Evolutionary conservation across 2,888 invertebrate species (phyloP).

Genomic region (Zygaena filipendulae): DNA sequence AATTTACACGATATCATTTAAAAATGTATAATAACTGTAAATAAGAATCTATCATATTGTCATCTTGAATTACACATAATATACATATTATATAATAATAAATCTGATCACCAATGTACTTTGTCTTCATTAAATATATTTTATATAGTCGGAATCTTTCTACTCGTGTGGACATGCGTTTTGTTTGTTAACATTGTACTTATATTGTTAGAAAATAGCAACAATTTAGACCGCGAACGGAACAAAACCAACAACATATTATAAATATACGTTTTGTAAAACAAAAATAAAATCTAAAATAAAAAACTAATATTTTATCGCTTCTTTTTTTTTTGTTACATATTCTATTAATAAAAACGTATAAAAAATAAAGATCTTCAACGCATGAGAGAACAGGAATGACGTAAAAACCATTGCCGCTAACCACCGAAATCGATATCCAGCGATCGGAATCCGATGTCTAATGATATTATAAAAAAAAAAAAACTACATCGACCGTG

Average conservation of each 20-base stretch:
- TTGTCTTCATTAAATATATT: too few species aligned
- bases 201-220: constrained; percentile 43
- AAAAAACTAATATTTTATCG: too few species aligned
- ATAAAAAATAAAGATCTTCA: constrained; percentile 67
- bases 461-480: neutral
- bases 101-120: too few species aligned
- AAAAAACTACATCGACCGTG: neutral
- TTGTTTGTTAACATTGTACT: constrained; percentile 57
- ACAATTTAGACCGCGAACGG: constrained; percentile 50
- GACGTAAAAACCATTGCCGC: constrained; percentile 37
- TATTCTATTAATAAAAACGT: constrained; percentile 52
- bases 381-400: constrained; percentile 54
- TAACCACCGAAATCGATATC: too few species aligned
- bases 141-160: constrained; percentile 26
- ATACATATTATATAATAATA: constrained; percentile 53
- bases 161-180: constrained; percentile 55
- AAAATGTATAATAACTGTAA: constrained; percentile 51
- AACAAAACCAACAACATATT: constrained; percentile 30
- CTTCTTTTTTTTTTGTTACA: too few species aligned
- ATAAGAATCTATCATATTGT: constrained; percentile 63
- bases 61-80: constrained; percentile 55
- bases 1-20: too few species aligned
- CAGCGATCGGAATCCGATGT: too few species aligned
- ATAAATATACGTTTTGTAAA: constrained; percentile 38
- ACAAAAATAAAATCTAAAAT: constrained; percentile 29